Evolutionary conservation across 2,113 vertebrate species (phyloP), one percentile per base, ranked within the genome.

Genomic region (Apodemus sylvaticus): DNA sequence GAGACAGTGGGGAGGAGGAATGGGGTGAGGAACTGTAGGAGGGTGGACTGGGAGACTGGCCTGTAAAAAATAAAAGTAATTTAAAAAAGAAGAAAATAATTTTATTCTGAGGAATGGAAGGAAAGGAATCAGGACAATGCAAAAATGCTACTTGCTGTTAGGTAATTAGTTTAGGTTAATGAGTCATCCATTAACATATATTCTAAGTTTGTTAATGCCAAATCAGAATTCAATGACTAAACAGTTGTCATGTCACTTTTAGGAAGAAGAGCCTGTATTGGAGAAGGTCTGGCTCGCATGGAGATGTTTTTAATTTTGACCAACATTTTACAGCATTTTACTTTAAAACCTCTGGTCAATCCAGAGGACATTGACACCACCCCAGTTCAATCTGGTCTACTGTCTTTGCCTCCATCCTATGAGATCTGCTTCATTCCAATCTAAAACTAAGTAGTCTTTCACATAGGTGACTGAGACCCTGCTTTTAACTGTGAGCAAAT

Each of bases 201-300:
- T 26, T 20, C 48, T 7, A 1, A 77, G n/a, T 86, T 17, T 85
- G n/a, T 29, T 92, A 68, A 62, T 17, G 94, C 55, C 68, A 62
- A 68, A 45, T 45, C 26, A n/a, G 36, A 73, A 39, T 53, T 34
- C 66, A 89, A 14, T 42, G 13, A 24, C n/a, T 83, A 42, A 68
- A 24, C 26, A 34, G 20, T 79, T 83, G 89, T 39, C 0, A 9
- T 94, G 36, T 92, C n/a, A 3, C 34, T 93, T 98, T 97, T 85
- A 98, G 90, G 98, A 94, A 98, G 98, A 88, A 97, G 98, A 0
- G 0, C 89, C 6, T 98, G 98, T 90, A 19, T 82, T 70, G 98
- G 98, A 91, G 98, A 98, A 94, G 93, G 98, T 74, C 93, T 98
- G 95, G 98, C 98, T 89, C 95, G 96, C 36, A 98, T 98, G 97